phyloP scores from a whole-genome alignment of 2,888 invertebrate genomes.

The Phengaris alcon region DNA sequence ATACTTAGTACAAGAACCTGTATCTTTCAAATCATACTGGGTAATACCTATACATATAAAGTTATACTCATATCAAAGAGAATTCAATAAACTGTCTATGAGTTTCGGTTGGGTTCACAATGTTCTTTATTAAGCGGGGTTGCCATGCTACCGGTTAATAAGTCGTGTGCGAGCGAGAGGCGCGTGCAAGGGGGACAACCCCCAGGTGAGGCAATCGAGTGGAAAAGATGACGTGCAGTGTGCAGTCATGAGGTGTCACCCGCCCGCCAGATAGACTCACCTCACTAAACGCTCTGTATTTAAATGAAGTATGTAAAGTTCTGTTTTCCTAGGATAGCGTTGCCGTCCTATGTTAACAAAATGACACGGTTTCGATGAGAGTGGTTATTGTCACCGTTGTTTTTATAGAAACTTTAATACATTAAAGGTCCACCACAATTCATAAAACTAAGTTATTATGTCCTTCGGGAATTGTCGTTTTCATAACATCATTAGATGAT shows the following conservation, averaged over 20 bases:
- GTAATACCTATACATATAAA: too few relatives aligned
- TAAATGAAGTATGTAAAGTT: background rate
- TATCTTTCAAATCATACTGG: too few relatives aligned
- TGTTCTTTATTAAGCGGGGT: slow-evolving; percentile 73
- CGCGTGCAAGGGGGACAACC: slow-evolving; percentile 52
- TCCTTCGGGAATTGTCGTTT: too few relatives aligned
- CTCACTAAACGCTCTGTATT: background rate
- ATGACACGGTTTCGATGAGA: too few relatives aligned
- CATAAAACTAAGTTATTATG: too few relatives aligned
- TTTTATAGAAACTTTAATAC: too few relatives aligned
- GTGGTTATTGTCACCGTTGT: too few relatives aligned
- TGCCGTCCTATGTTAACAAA: too few relatives aligned
- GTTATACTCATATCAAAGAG: slow-evolving; percentile 34
- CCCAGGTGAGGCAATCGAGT: slow-evolving; percentile 74
- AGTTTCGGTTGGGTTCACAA: slow-evolving; percentile 69
- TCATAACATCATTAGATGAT: too few relatives aligned
- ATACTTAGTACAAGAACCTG: too few relatives aligned
- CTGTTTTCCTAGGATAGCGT: too few relatives aligned
- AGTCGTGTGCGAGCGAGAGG: slow-evolving; percentile 63
- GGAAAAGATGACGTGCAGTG: slow-evolving; percentile 60
- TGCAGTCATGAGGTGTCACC: slow-evolving; percentile 58
- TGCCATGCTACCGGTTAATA: slow-evolving; percentile 80
- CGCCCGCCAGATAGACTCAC: slow-evolving; percentile 37
- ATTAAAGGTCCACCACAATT: too few relatives aligned
- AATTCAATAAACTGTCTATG: slow-evolving; percentile 74